Percentiles rank a stretch among this genome's conserved stretches.
phyloP scores from a whole-genome alignment of 2,113 vertebrate genomes.

The Apodemus speciosus region DNA sequence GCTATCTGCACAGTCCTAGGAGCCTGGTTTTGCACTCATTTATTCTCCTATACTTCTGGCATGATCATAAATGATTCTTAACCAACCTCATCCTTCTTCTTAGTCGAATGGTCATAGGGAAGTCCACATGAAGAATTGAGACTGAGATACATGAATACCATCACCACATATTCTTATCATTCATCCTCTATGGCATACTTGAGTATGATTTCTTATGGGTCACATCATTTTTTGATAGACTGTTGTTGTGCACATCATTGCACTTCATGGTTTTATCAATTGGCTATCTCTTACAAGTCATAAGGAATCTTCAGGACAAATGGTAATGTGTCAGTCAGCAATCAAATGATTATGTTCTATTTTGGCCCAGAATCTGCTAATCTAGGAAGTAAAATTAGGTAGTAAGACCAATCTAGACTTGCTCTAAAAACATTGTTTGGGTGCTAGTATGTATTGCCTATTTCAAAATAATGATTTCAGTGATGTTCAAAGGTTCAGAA shows the following conservation, averaged over 20 bases:
- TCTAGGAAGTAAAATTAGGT: background rate
- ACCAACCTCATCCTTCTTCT: background rate
- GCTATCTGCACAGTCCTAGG: background rate
- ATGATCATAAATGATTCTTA: background rate
- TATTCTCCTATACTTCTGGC: background rate
- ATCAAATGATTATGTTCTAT: background rate
- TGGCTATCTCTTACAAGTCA: background rate
- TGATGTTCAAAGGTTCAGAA: background rate
- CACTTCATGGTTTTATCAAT: background rate
- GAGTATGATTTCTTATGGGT: background rate
- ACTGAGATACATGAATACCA: background rate
- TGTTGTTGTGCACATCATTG: background rate
- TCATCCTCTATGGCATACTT: background rate
- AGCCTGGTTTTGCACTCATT: background rate
- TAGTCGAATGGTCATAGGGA: background rate
- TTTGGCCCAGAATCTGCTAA: background rate
- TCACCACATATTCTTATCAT: background rate
- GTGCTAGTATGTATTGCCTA: background rate
- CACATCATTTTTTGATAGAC: background rate
- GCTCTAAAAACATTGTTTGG: background rate
- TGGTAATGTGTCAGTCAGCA: background rate
- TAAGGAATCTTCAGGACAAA: background rate
- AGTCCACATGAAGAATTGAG: background rate
- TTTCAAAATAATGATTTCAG: background rate
- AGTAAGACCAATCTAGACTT: background rate